A percentile compares a stretch with the other conserved stretches of the same genome.
These are phyloP conservation scores for Mormyrus lacerda DNA, from an alignment of 2,113 vertebrate species.

Conservation along the genomic window DNA sequence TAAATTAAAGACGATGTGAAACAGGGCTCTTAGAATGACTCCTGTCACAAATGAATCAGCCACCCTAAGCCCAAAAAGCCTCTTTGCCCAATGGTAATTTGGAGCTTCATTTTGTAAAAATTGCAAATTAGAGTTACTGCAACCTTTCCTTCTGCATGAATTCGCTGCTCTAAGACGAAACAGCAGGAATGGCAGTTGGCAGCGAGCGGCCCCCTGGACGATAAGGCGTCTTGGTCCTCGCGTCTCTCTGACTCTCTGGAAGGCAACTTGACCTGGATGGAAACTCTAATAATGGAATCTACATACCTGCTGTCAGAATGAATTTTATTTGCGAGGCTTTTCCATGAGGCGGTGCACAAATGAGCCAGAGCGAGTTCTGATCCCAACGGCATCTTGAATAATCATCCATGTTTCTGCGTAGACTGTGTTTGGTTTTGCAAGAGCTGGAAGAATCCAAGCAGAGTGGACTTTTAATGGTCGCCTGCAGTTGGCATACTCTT, in stretches of 20 bases:
- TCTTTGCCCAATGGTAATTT: constrained; percentile 17
- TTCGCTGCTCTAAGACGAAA: background rate
- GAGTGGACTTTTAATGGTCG: background rate
- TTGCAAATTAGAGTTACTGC: constrained; percentile 23
- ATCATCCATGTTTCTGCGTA: background rate
- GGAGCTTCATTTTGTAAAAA: constrained; percentile 26
- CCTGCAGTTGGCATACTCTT: background rate
- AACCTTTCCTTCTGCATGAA: constrained; percentile 13
- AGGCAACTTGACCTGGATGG: background rate
- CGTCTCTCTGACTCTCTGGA: background rate
- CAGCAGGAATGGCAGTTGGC: background rate
- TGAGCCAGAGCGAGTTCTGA: background rate
- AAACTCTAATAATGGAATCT: background rate
- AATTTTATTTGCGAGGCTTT: background rate
- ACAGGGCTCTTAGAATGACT: constrained; percentile 28
- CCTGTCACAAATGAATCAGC: constrained; percentile 41
- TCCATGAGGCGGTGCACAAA: background rate
- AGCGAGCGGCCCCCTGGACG: background rate
- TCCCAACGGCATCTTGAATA: background rate
- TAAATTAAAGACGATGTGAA: constrained; percentile 36
- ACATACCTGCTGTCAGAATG: background rate
- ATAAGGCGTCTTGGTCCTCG: background rate
- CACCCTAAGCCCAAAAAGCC: constrained; percentile 4
- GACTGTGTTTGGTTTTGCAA: background rate
- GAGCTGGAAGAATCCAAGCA: background rate